Evolutionary conservation across 1,140 invertebrate genomes (phyloP).

Genomic region (Calosoma granatense): DNA sequence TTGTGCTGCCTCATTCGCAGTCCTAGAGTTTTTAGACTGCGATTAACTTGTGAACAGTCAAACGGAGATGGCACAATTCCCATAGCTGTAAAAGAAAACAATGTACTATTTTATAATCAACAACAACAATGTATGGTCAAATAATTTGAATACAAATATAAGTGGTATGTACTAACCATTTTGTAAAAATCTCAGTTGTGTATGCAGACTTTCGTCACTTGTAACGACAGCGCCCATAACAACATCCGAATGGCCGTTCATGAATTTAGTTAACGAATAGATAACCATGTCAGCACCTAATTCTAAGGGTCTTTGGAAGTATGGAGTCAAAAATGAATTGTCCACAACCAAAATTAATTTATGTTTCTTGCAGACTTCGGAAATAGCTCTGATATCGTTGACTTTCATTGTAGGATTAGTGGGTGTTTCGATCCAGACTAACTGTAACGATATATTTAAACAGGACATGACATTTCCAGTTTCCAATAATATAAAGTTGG

Average conservation of each 20-base stretch:
- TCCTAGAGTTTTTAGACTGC: conserved; percentile 89
- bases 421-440: conserved; percentile 95
- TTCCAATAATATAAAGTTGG: conserved; percentile 13
- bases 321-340: conserved; percentile 95
- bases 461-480: no score
- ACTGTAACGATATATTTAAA: conserved; percentile 38
- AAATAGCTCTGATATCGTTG: conserved; percentile 73
- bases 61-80: conserved; percentile 93
- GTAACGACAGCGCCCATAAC: conserved; percentile 87
- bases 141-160: no score
- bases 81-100: conserved; percentile 57
- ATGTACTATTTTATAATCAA: conserved; percentile 9
- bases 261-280: conserved; percentile 96
- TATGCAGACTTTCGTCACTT: conserved; percentile 60
- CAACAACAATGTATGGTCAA: conserved; percentile 11
- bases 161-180: no score
- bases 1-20: conserved; percentile 86
- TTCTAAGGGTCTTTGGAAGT: conserved; percentile 84
- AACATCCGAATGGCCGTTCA: conserved; percentile 97
- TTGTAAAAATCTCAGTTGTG: conserved; percentile 76
- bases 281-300: conserved; percentile 87
- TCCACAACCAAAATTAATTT: conserved; percentile 85
- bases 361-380: conserved; percentile 44
- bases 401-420: conserved; percentile 95
- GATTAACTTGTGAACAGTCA: conserved; percentile 89